Evolutionary conservation across 2,888 invertebrate genomes (phyloP), one percentile per base, ranked within the genome.

Genomic region (Cerastis leucographa): DNA sequence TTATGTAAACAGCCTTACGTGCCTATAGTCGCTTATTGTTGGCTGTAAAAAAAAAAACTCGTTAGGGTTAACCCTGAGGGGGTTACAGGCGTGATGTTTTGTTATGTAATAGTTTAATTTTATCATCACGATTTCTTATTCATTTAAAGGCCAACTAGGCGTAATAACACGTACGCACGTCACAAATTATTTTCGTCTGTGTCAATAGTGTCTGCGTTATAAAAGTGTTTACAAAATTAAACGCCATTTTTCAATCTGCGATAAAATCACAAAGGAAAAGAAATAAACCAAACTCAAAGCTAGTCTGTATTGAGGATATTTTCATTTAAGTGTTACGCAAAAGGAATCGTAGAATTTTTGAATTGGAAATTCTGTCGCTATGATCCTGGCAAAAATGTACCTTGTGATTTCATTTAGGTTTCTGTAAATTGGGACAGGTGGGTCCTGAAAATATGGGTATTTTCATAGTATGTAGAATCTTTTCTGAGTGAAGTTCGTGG

Each of bases 11-110:
- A 54, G 42, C 87, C 71, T 88, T 79, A 81, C 54, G 0, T 14
- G 51, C 29, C 70, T 42, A 75, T 29, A 77, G 56, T 65, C 59
- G 73, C 78, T 84, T 82, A 88, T 85, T 83, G 83, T 84, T 76
- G 71, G 40, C 78, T 49, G 71, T 67, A n/a, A n/a, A n/a, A n/a
- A 46, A 44, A 19, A 79, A 77, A 83, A 82, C 73, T 85, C 79
- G 76, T 78, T n/a, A n/a, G n/a, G n/a, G n/a, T n/a, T n/a, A n/a
- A n/a, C n/a, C n/a, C n/a, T n/a, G n/a, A n/a, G 35, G 35, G 35
- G 35, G 3, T 35, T 35, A 35, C 3, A 35, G 35, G 1, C 35
- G 35, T 35, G 35, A 35, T 35, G 3, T 1, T 35, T 2, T 35
- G 35, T 35, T 35, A 35, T 35, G 35, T 35, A 35, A 35, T 35